These are phyloP conservation scores for Glossophaga mutica DNA, from an alignment of 2,797 vertebrate genomes.

Conservation along the genomic window DNA sequence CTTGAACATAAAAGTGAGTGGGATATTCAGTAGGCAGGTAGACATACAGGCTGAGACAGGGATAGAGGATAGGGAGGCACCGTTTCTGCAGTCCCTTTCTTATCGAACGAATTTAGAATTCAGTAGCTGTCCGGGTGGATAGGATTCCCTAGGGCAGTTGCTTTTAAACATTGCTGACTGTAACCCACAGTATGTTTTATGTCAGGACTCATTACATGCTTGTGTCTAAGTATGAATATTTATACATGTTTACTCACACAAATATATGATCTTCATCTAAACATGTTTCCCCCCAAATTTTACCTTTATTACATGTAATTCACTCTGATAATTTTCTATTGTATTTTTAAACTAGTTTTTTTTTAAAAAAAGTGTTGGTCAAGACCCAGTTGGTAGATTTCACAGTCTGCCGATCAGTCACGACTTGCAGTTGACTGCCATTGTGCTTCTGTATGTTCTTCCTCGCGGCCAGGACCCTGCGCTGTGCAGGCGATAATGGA, in stretches of 20 bases:
- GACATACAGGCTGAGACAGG: neutral
- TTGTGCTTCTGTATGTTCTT: neutral
- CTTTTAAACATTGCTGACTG: constrained; percentile 19
- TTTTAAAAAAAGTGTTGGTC: neutral
- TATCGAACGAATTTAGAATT: neutral
- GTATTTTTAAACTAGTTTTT: neutral
- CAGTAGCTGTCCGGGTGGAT: neutral
- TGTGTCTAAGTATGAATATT: neutral
- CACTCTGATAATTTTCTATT: neutral
- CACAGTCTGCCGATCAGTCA: neutral
- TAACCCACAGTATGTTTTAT: neutral
- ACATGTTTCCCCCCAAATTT: neutral
- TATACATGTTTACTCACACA: neutral
- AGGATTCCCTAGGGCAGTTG: neutral
- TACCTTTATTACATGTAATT: neutral
- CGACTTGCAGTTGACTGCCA: neutral
- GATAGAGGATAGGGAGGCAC: neutral
- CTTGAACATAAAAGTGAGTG: neutral
- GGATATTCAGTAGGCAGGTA: neutral
- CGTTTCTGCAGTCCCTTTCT: neutral
- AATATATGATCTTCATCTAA: neutral
- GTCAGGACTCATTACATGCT: neutral
- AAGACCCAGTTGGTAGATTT: neutral
- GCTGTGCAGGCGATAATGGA: neutral
- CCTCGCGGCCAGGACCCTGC: neutral